A percentile compares a stretch with the other conserved stretches of the same genome.
phyloP scores from a whole-genome alignment of 2,113 vertebrate species.

The Perca fluviatilis region DNA sequence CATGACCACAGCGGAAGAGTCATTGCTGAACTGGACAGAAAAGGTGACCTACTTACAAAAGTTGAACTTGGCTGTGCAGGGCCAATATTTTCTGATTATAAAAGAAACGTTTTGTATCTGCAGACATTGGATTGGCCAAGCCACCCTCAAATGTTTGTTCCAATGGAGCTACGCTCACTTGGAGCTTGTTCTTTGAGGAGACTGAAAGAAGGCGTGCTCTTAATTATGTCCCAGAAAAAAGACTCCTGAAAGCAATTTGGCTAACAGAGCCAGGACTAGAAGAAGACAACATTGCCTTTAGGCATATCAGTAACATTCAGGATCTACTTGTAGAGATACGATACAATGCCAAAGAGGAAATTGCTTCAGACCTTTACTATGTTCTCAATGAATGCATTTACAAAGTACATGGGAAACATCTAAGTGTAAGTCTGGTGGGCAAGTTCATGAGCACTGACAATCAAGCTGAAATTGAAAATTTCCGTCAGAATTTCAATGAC shows the following conservation, averaged over 20 bases:
- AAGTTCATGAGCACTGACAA: conserved; percentile 56
- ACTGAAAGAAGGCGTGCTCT: conserved; percentile 71
- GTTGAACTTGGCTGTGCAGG: conserved; percentile 54
- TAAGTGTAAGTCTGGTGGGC: conserved; percentile 61
- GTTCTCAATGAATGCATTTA: conserved; percentile 78
- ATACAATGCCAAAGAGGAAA: conserved; percentile 69
- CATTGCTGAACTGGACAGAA: conserved; percentile 58
- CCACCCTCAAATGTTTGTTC: conserved; percentile 79
- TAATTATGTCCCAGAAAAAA: conserved; percentile 48
- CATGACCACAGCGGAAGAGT: conserved; percentile 60
- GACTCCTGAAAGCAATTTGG: conserved; percentile 59
- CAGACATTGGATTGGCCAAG: conserved; percentile 68
- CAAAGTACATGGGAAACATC: conserved; percentile 55
- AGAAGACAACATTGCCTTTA: conserved; percentile 39
- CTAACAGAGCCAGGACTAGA: conserved; percentile 39
- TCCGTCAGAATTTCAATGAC: conserved; percentile 45
- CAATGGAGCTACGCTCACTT: conserved; percentile 74
- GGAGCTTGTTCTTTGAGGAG: conserved; percentile 79
- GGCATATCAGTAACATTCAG: conserved; percentile 73
- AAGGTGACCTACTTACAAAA: conserved; percentile 47
- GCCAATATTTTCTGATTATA: conserved; percentile 48
- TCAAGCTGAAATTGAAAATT: conserved; percentile 33
- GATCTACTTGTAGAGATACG: conserved; percentile 77
- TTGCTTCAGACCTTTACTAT: conserved; percentile 57
- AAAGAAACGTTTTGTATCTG: conserved; percentile 60